phyloP scores from a whole-genome alignment of 2,797 vertebrate genomes.

The Dendrocincla fuliginosa region DNA sequence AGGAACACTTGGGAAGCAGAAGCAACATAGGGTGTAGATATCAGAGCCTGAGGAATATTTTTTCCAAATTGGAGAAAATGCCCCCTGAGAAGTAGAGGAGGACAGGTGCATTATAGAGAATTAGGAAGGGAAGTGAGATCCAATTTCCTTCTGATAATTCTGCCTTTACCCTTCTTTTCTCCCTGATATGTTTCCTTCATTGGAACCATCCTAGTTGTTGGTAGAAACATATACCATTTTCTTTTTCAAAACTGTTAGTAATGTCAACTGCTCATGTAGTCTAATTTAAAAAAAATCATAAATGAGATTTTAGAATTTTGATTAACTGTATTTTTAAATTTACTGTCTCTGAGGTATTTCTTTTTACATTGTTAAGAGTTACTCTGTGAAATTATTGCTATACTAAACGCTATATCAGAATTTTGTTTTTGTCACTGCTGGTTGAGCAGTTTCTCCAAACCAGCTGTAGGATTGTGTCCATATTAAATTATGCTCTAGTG shows the following conservation, averaged over 20 bases:
- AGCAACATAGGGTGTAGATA: not conserved
- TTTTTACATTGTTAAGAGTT: not conserved
- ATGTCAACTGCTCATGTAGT: not conserved
- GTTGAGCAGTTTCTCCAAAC: not conserved
- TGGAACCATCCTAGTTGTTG: not conserved
- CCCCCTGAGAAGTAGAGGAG: not conserved
- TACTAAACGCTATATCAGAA: not conserved
- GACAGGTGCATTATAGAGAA: not conserved
- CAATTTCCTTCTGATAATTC: not conserved
- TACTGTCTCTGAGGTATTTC: not conserved
- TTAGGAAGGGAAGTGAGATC: not conserved
- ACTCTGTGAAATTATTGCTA: not conserved
- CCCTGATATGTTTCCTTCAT: not conserved
- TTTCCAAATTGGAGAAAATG: not conserved
- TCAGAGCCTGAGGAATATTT: not conserved
- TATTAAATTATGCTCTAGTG: not conserved
- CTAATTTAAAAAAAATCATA: not conserved
- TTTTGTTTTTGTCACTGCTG: not conserved
- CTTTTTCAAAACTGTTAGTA: not conserved
- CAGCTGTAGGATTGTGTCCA: not conserved
- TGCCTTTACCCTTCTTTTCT: not conserved
- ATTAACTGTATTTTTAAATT: not conserved
- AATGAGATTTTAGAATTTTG: not conserved
- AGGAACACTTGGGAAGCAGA: not conserved
- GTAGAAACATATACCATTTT: not conserved